A percentile compares a stretch with the other conserved stretches of the same genome.
Conservation (phyloP, 2,113 vertebrate genomes). For the Sakesphorus luctuosus region DNA sequence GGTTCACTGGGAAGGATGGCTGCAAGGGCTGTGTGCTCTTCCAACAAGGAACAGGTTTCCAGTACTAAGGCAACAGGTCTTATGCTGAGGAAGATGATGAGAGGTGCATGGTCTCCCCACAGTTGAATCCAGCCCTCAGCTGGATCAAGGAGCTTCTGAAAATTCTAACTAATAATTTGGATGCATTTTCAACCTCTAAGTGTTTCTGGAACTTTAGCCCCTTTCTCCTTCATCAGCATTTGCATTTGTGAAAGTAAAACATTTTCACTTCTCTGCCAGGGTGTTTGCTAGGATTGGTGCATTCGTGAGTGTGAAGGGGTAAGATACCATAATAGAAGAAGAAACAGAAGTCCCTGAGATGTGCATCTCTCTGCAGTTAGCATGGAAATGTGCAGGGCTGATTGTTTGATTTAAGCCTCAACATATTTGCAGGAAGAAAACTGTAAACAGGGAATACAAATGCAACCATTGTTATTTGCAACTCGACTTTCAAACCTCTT, state of each 20-base stretch:
- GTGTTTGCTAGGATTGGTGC: neutral
- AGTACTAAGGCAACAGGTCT: neutral
- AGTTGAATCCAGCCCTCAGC: neutral
- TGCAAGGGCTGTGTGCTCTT: neutral
- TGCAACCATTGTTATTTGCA: slow-evolving; percentile 51
- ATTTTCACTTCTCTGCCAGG: neutral
- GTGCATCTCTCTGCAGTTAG: neutral
- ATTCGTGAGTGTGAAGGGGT: neutral
- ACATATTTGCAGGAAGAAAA: slow-evolving; percentile 7
- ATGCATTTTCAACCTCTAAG: neutral
- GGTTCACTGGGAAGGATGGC: neutral
- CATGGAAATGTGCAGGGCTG: neutral
- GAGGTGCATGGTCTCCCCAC: neutral
- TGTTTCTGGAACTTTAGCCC: neutral
- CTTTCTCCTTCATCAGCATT: neutral
- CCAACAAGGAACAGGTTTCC: rapidly evolving
- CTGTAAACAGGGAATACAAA: slow-evolving; percentile 47
- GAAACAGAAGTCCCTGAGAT: neutral
- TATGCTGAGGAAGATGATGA: neutral
- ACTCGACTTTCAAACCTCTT: neutral
- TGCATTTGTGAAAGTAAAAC: neutral
- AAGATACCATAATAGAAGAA: neutral
- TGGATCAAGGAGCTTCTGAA: neutral
- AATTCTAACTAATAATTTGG: neutral
- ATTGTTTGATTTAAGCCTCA: neutral